Conservation (phyloP, 2,797 vertebrate species). For the Sebastes alutus region DNA sequence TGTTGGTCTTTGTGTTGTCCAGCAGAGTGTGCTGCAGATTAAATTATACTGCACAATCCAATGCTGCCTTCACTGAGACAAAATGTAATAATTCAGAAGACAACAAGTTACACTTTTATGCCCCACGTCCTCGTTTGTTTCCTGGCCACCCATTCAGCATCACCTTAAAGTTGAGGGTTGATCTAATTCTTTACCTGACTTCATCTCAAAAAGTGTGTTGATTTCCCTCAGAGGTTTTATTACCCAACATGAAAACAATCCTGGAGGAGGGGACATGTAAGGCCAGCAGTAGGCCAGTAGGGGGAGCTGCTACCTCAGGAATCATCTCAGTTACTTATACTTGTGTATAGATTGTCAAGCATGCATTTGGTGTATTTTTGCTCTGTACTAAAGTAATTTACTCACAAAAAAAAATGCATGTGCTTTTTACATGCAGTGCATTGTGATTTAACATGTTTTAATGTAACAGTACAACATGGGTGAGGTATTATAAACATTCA, state of each 20-base stretch:
- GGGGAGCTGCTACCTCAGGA: conserved; percentile 1
- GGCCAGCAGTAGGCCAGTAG: neutral
- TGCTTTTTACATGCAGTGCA: neutral
- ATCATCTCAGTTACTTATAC: neutral
- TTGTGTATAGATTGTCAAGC: neutral
- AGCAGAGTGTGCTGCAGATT: conserved; percentile 3
- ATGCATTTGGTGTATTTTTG: neutral
- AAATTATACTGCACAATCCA: neutral
- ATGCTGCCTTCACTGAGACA: neutral
- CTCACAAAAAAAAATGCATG: neutral
- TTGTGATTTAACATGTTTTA: conserved; percentile 39
- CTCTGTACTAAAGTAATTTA: neutral
- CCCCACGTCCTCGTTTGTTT: neutral
- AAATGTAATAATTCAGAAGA: neutral
- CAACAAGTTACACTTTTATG: neutral
- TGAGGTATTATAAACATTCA: conserved; percentile 48
- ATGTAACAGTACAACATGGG: conserved; percentile 37
- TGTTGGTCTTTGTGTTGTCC: neutral
- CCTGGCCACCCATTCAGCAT: neutral
- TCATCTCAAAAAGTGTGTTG: neutral
- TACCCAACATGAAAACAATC: too few relatives aligned
- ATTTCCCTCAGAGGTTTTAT: neutral
- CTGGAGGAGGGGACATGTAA: neutral
- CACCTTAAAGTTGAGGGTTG: neutral
- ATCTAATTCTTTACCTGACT: neutral